Evolutionary conservation across 2,797 vertebrate species (phyloP).

Genomic region (Acanthurus lineatus): DNA sequence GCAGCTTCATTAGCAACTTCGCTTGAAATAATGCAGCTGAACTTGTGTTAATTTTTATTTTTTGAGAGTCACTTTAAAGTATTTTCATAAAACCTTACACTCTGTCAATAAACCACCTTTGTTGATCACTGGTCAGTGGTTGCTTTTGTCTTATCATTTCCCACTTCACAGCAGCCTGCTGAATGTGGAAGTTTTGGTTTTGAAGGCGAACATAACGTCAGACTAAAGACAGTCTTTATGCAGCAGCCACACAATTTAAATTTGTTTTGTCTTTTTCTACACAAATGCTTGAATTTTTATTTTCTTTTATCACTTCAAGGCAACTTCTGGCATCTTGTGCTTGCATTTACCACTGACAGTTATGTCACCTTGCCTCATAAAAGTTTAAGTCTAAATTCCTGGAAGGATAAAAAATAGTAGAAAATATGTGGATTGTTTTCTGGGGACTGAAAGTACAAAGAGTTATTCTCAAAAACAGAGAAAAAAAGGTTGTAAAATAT

Average conservation of each 20-base stretch:
- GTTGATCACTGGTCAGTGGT: too few species aligned
- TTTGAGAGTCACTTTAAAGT: too few species aligned
- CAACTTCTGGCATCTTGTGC: too few species aligned
- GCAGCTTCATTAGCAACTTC: too few species aligned
- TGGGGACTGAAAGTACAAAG: neutral
- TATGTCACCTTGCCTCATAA: neutral
- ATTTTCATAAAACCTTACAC: too few species aligned
- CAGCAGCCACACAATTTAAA: neutral
- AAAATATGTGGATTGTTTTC: slow-evolving; percentile 27
- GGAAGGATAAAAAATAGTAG: neutral
- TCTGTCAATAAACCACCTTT: too few species aligned
- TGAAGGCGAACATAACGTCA: neutral
- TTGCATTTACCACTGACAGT: neutral
- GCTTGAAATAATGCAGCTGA: too few species aligned
- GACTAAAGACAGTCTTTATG: slow-evolving; percentile 5
- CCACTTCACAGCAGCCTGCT: too few species aligned
- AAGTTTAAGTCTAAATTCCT: slow-evolving; percentile 35
- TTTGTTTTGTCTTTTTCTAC: neutral
- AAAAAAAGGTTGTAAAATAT: neutral
- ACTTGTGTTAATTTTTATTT: too few species aligned
- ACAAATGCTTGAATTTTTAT: neutral
- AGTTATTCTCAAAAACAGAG: neutral
- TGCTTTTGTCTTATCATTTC: too few species aligned
- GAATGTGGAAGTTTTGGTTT: too few species aligned
- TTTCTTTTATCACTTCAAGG: neutral